phyloP scores from a whole-genome alignment of 2,797 vertebrate genomes.

The Natrix natrix region DNA sequence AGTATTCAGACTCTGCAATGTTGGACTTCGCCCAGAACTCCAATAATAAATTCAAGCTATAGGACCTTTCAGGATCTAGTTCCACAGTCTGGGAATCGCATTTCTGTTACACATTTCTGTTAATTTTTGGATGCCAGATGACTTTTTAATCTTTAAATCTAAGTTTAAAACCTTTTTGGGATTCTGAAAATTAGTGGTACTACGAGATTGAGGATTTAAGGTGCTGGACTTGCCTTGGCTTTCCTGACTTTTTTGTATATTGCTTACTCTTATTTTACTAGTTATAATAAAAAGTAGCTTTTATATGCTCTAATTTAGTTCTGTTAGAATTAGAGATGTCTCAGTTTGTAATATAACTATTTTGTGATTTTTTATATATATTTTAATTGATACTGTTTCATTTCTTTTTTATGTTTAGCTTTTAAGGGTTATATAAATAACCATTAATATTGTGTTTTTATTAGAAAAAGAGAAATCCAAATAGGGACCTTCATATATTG shows the following conservation, averaged over 20 bases:
- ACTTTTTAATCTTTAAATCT: background rate
- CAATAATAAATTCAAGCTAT: background rate
- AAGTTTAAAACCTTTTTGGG: background rate
- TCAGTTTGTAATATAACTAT: background rate
- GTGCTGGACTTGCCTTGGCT: background rate
- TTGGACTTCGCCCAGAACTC: background rate
- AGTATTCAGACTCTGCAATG: background rate
- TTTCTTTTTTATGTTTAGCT: background rate
- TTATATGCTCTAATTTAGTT: background rate
- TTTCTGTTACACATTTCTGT: background rate
- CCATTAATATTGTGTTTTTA: background rate
- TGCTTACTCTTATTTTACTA: background rate
- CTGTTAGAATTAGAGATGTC: background rate
- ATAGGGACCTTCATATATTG: background rate
- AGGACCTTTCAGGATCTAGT: background rate
- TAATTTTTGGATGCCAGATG: background rate
- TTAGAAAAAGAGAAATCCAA: background rate
- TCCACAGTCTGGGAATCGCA: background rate
- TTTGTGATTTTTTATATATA: background rate
- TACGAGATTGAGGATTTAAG: background rate
- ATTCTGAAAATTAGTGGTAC: background rate
- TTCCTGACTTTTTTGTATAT: background rate
- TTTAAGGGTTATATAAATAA: background rate
- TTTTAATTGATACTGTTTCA: background rate
- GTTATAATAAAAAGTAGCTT: background rate